phyloP scores from a whole-genome alignment of 1,140 invertebrate genomes.

The Harpegnathos saltator region DNA sequence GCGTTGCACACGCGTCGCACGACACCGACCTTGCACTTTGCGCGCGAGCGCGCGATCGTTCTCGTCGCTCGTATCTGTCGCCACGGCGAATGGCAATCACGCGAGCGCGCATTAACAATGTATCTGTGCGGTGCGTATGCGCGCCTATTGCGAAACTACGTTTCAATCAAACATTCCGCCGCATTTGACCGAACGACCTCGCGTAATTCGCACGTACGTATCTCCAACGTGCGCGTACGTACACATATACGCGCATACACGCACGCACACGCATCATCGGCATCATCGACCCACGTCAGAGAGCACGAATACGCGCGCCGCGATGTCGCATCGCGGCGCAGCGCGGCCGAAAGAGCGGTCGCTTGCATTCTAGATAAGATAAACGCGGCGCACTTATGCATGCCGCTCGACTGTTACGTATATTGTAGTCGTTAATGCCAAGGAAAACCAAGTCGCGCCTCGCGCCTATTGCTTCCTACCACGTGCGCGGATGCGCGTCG shows the following conservation, averaged over 20 bases:
- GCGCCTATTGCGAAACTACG: neutral
- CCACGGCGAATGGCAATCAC: neutral
- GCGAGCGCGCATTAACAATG: neutral
- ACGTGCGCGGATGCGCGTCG: neutral
- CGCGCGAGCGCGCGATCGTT: neutral
- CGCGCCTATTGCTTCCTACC: neutral
- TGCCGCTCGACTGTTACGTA: slow-evolving; percentile 52
- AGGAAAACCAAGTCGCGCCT: slow-evolving; percentile 72
- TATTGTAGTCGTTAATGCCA: slow-evolving; percentile 76
- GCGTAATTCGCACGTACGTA: neutral
- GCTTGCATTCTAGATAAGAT: slow-evolving; percentile 52
- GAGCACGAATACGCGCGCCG: neutral
- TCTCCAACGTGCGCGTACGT: no score
- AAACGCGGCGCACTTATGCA: slow-evolving; percentile 36
- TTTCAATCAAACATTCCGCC: slow-evolving; percentile 7
- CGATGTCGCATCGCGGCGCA: neutral
- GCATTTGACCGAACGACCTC: slow-evolving; percentile 23
- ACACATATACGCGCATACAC: no score
- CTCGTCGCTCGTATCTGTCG: neutral
- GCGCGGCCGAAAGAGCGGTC: neutral
- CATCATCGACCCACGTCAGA: neutral
- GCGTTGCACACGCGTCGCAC: slow-evolving; percentile 5
- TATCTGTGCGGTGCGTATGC: neutral
- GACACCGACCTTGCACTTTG: slow-evolving; percentile 43
- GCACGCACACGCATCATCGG: neutral